A percentile compares a stretch with the other conserved stretches of the same genome.
These are phyloP conservation scores for Spatulosminthurus flaviceps DNA, from an alignment of 2,888 invertebrate genomes.

Conservation along the genomic window DNA sequence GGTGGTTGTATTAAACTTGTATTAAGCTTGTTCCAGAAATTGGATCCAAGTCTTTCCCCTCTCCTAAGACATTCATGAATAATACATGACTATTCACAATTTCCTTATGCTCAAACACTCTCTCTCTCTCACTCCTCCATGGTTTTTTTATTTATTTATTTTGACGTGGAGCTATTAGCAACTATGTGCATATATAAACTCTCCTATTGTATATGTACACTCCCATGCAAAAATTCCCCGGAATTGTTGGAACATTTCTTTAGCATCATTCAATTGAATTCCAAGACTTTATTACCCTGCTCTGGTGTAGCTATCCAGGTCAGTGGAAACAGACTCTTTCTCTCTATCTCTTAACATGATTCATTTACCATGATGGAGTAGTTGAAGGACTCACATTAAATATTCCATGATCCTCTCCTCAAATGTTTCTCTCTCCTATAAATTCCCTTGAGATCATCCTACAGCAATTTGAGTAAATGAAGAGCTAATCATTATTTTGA, in stretches of 20 bases:
- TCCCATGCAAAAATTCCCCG: background rate
- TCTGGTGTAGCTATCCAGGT: too few species aligned
- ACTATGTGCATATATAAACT: background rate
- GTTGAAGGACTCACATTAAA: too few species aligned
- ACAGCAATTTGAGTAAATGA: too few species aligned
- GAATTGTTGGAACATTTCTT: background rate
- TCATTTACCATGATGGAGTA: background rate
- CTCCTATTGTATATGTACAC: background rate
- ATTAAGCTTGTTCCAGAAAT: background rate
- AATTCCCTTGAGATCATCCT: too few species aligned
- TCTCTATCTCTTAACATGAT: background rate
- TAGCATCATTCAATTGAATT: too few species aligned
- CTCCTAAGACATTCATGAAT: background rate
- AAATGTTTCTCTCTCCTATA: too few species aligned
- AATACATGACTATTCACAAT: background rate
- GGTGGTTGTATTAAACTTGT: background rate
- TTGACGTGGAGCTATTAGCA: background rate
- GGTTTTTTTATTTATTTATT: constrained; percentile 11
- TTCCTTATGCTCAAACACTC: background rate
- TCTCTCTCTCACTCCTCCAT: background rate
- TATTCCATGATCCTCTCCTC: too few species aligned
- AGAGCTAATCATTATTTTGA: too few species aligned
- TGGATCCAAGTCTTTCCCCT: background rate
- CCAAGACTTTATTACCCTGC: too few species aligned
- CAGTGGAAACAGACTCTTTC: too few species aligned